Base-by-base conservation (phyloP, 2,888 invertebrate genomes). In the Drosophila algonquin region DNA sequence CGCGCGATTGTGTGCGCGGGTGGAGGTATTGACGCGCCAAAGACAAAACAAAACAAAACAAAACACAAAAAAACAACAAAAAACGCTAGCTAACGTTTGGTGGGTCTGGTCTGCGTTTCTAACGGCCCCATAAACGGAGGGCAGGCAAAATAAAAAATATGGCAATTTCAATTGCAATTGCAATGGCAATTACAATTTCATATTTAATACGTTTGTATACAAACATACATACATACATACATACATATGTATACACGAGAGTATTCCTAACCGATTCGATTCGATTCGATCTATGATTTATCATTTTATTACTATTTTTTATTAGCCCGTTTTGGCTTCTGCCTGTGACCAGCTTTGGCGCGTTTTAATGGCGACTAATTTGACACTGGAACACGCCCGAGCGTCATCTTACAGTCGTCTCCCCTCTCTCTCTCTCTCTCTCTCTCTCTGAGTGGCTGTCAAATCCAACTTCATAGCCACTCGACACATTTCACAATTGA, bases 381-480 rank as follows among this genome's bases (percentile, higher is more conserved):
- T 85, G 82, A 86, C 88, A 85, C 85, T 84, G 77, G 75, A 70
- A 79, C 73, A 79, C 82, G 80, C 86, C 82, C 69, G 85, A 73
- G 78, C 54, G 27, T 67, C 68, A 63, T 62, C 63, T 24, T 24
- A 3, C 4, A 24, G 24, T 24, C 24, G 21, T 21, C 21, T n/a
- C n/a, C 21, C 0, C 21, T 67, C 56, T 35, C 57, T 51, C 58
- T 55, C 9, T 27, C 44, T 50, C 32, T 55, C 40, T 53, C 63
- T 46, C 63, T 63, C 24, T 74, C 80, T 61, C 76, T 40, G 14
- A 40, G 14, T 40, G 73, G 59, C 81, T 85, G 82, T 83, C 83
- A 88, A 82, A 85, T 88, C 75, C 71, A 77, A 82, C 80, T 76
- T 75, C 46, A 52, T 79, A 63, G 55, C 65, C 72, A 73, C 74